phyloP scores from a whole-genome alignment of 2,888 invertebrate genomes.

The Trachelus tabidus region DNA sequence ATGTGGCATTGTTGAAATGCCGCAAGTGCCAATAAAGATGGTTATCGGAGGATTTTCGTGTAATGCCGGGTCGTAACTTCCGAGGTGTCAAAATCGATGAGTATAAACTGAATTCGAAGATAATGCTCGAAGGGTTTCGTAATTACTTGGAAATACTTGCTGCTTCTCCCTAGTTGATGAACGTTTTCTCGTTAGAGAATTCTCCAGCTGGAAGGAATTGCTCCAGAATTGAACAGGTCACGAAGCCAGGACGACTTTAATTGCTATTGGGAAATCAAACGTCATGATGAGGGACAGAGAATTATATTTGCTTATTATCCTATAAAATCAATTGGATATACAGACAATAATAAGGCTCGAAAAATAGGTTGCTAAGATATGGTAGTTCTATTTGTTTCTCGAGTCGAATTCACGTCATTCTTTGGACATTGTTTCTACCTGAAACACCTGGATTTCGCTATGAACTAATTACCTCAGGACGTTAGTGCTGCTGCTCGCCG shows the following conservation, averaged over 20 bases:
- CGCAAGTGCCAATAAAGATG: not conserved
- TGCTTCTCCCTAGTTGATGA: not conserved
- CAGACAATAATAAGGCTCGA: not conserved
- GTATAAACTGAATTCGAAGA: not conserved
- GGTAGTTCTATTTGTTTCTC: not conserved
- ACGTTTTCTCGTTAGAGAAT: not conserved
- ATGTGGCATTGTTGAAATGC: not conserved
- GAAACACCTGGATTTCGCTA: not conserved
- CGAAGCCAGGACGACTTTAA: not conserved
- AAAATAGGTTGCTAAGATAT: not conserved
- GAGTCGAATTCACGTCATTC: not conserved
- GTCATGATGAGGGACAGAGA: not conserved
- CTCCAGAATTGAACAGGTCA: not conserved
- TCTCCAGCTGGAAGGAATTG: not conserved
- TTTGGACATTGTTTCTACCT: not conserved
- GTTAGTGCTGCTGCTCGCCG: not conserved
- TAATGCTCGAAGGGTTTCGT: not conserved
- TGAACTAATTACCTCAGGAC: not conserved
- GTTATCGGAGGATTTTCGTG: not conserved
- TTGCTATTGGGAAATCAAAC: not conserved
- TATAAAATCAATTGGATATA: not conserved
- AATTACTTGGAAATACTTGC: not conserved
- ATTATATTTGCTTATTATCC: not conserved
- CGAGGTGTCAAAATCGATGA: not conserved
- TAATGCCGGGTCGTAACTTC: not conserved